Conservation (phyloP, 1,140 invertebrate species). For the Stenopsyche tienmushanensis region DNA sequence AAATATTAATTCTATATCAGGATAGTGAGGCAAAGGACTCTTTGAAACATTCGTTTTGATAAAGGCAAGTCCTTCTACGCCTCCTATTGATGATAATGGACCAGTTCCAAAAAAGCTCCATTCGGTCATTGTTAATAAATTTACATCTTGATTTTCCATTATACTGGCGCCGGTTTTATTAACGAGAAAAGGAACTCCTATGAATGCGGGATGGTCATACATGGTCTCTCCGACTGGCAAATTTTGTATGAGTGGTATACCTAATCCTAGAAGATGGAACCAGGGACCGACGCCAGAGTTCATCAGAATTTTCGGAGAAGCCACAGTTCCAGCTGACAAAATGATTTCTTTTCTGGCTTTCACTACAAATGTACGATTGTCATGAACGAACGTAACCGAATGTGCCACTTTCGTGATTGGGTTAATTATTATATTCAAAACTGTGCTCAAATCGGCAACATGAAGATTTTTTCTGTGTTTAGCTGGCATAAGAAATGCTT, state of each 20-base stretch:
- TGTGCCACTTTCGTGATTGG: constrained; percentile 61
- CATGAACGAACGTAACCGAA: constrained; percentile 63
- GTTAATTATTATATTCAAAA: constrained; percentile 65
- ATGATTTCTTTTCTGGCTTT: constrained; percentile 63
- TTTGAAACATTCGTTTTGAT: constrained; percentile 61
- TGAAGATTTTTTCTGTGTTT: constrained; percentile 65
- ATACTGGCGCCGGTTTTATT: constrained; percentile 51
- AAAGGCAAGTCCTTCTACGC: constrained; percentile 57
- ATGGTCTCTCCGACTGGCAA: constrained; percentile 66
- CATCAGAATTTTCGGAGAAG: constrained; percentile 74
- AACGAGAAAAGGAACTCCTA: constrained; percentile 62
- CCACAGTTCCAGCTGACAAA: constrained; percentile 67
- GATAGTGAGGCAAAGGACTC: constrained; percentile 55
- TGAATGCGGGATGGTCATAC: constrained; percentile 70
- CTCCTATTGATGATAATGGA: constrained; percentile 56
- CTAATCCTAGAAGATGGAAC: constrained; percentile 59
- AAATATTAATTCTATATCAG: constrained; percentile 67
- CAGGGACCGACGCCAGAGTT: constrained; percentile 72
- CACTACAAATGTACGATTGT: constrained; percentile 47
- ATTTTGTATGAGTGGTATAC: constrained; percentile 62
- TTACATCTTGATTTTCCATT: constrained; percentile 48
- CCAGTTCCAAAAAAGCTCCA: constrained; percentile 53
- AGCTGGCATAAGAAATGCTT: constrained; percentile 60
- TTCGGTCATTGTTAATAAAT: constrained; percentile 44
- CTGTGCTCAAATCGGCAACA: constrained; percentile 58